Evolutionary conservation across 2,888 invertebrate species (phyloP).

Genomic region (Schizotus pectinicornis): DNA sequence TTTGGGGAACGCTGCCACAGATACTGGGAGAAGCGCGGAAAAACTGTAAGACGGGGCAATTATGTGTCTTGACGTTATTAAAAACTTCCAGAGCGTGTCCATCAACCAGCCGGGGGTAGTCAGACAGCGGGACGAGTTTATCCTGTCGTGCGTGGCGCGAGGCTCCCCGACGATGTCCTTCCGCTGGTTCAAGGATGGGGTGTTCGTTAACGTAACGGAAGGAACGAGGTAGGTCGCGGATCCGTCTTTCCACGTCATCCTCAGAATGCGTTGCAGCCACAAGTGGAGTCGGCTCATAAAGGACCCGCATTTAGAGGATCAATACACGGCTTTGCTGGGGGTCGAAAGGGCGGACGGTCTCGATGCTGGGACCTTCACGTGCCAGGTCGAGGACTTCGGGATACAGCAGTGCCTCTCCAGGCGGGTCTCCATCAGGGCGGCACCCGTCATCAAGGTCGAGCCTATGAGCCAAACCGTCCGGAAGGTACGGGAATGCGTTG

Average conservation of each 20-base stretch:
- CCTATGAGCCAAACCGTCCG: constrained; percentile 74
- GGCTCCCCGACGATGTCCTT: constrained; percentile 78
- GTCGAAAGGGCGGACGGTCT: constrained; percentile 72
- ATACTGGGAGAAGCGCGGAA: neutral
- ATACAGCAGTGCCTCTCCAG: constrained; percentile 71
- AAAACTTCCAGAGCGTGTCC: constrained; percentile 59
- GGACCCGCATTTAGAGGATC: constrained; percentile 61
- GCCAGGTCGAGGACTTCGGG: constrained; percentile 76
- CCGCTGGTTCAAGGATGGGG: constrained; percentile 83
- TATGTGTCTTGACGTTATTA: constrained; percentile 13
- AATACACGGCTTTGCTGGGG: constrained; percentile 73
- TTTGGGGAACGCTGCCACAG: neutral
- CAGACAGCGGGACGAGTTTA: constrained; percentile 78
- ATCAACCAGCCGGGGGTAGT: constrained; percentile 61
- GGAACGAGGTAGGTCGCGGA: constrained; percentile 68
- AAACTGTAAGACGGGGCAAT: neutral
- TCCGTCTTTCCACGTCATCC: neutral
- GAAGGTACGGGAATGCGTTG: constrained; percentile 61
- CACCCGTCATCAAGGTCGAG: constrained; percentile 71
- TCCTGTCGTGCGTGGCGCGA: constrained; percentile 77
- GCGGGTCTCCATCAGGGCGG: constrained; percentile 66
- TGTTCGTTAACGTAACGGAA: constrained; percentile 75
- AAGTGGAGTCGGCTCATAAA: constrained; percentile 69
- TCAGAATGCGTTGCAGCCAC: constrained; percentile 59
- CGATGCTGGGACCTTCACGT: constrained; percentile 82